A percentile compares a stretch with the other conserved stretches of the same genome.
Evolutionary conservation across 2,797 vertebrate genomes (phyloP).

Genomic region (Anguilla pacifica): DNA sequence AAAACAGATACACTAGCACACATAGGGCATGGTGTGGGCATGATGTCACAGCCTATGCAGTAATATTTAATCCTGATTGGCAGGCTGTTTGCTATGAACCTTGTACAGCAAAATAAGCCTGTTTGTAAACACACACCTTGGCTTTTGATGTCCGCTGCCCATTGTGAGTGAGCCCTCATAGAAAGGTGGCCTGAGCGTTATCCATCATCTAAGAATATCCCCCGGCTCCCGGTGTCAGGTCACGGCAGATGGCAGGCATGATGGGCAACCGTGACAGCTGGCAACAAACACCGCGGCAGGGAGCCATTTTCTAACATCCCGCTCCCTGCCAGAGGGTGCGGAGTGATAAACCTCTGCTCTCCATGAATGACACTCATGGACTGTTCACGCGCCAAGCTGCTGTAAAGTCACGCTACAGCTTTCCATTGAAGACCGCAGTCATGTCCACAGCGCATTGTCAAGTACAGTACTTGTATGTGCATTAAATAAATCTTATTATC

Average conservation of each 20-base stretch:
- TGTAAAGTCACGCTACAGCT: background rate
- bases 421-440: background rate
- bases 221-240: constrained; percentile 11
- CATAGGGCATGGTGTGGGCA: background rate
- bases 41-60: background rate
- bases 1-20: background rate
- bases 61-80: background rate
- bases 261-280: constrained; percentile 9
- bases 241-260: background rate
- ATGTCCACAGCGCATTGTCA: background rate
- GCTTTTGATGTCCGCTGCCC: background rate
- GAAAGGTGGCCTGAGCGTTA: constrained; percentile 2
- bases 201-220: constrained; percentile 24
- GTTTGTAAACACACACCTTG: background rate
- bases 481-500: background rate
- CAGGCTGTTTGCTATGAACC: background rate
- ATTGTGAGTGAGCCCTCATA: background rate
- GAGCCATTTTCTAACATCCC: background rate
- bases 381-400: background rate
- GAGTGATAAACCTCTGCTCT: background rate
- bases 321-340: background rate
- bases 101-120: background rate
- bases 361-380: background rate
- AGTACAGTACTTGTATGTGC: background rate
- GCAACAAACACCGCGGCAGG: background rate